Base-by-base conservation (phyloP, 2,113 vertebrate species). In the Mastomys coucha region DNA sequence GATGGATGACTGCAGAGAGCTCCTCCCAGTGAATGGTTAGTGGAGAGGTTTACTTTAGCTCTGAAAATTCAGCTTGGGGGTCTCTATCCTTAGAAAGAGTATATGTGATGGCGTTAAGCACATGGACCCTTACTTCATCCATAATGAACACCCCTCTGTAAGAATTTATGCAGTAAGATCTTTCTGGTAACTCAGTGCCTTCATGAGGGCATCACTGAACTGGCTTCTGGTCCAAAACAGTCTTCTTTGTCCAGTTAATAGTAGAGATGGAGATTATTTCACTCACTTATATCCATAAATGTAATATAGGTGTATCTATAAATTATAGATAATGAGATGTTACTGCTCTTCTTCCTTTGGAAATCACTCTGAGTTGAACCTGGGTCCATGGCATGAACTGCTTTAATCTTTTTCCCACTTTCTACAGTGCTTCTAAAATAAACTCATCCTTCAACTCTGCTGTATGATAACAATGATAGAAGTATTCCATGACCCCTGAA, bases 141-240 rank as follows among this genome's bases (percentile, higher is more conserved):
- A 49, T 20, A 65, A 0, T 81, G 70, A 81, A 13, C 63, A 89
- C 24, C 9, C 4, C 22, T 17, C 13, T 24, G 0, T 76, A 72
- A 72, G 58, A 81, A 95, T 94, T 42, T 88, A 78, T 89, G 5
- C 10, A 39, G 51, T 91, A 91, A 70, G 22, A 78, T 28, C 31
- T n/a, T 78, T 26, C 31, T 73, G 19, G 75, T 53, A 72, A 87
- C 3, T 4, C 10, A 26, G 39, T 1, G 7, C 39, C 60, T 65
- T 80, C 12, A 90, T 17, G 1, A 58, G n/a, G 60, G 36, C n/a
- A 31, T 97, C 88, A 13, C 0, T 75, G 77, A 93, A 73, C 13
- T 4, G 58, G 86, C 88, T 94, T 63, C 11, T 72, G 14, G 2
- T 80, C 33, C 81, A 60, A 78, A 92, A 26, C 67, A 88, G 33